phyloP scores from a whole-genome alignment of 2,888 invertebrate species.

The Ceraclea dissimilis region DNA sequence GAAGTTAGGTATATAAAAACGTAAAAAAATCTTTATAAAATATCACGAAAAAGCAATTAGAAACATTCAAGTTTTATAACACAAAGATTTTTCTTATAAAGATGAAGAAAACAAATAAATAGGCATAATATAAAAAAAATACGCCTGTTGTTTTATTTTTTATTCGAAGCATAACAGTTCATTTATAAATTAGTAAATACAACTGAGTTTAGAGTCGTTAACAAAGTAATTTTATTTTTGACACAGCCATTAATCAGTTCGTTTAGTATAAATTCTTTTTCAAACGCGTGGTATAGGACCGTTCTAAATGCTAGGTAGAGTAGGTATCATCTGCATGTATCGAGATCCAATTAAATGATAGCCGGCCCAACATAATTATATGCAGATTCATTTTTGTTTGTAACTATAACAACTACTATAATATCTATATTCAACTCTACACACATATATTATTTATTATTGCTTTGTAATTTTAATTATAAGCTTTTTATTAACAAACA shows the following conservation, averaged over 20 bases:
- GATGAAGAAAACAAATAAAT: neutral
- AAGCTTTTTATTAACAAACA: neutral
- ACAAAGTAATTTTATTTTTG: constrained; percentile 19
- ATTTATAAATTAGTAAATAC: constrained; percentile 15
- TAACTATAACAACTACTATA: neutral
- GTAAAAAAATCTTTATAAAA: too few species aligned
- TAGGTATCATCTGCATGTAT: constrained; percentile 3
- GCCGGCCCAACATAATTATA: constrained; percentile 9
- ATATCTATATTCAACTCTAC: constrained; percentile 5
- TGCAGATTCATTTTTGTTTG: constrained; percentile 16
- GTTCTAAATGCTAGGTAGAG: neutral
- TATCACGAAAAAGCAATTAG: too few species aligned
- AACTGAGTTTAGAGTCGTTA: constrained; percentile 11
- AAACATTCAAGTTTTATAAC: too few species aligned
- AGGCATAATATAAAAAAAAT: too few species aligned
- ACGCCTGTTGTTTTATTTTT: neutral
- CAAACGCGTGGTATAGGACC: neutral
- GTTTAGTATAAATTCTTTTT: constrained; percentile 12
- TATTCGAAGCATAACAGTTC: neutral
- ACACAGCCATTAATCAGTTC: constrained; percentile 15
- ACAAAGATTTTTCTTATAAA: neutral
- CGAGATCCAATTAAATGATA: constrained; percentile 19
- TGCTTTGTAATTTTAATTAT: neutral
- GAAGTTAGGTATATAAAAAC: too few species aligned
- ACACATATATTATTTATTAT: neutral